A percentile compares a stretch with the other conserved stretches of the same genome.
These are phyloP conservation scores for Neotragus moschatus DNA, from an alignment of 2,113 vertebrate genomes.

Conservation along the genomic window DNA sequence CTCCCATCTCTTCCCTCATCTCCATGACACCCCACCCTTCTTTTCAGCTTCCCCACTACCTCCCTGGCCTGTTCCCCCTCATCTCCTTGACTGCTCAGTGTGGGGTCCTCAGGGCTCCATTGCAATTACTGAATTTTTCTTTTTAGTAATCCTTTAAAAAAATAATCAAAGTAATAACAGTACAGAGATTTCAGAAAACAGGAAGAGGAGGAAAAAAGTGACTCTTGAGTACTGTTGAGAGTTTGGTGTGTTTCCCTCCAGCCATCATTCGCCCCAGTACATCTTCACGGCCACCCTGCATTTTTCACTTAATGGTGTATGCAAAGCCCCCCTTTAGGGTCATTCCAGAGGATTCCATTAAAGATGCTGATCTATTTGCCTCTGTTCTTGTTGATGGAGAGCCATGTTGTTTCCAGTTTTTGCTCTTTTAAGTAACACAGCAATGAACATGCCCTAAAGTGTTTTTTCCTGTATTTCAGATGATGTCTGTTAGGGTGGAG, in stretches of 20 bases:
- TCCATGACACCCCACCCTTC: background rate
- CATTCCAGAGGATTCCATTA: background rate
- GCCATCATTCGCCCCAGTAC: background rate
- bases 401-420: background rate
- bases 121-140: background rate
- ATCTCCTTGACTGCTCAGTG: background rate
- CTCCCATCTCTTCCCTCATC: background rate
- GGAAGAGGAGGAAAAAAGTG: background rate
- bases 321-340: accelerated
- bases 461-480: background rate
- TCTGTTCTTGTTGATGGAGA: background rate
- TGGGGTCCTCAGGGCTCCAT: background rate
- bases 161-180: constrained; percentile 16
- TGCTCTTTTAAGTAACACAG: background rate
- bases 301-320: background rate
- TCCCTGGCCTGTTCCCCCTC: background rate
- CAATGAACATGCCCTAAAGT: background rate
- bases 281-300: background rate
- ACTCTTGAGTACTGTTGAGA: background rate
- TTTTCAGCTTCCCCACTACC: background rate
- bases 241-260: background rate
- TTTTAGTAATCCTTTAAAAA: background rate
- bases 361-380: background rate
- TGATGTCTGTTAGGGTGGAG: background rate
- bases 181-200: background rate